Conservation (phyloP, 1,140 invertebrate genomes). For the Drosophila parvula region DNA sequence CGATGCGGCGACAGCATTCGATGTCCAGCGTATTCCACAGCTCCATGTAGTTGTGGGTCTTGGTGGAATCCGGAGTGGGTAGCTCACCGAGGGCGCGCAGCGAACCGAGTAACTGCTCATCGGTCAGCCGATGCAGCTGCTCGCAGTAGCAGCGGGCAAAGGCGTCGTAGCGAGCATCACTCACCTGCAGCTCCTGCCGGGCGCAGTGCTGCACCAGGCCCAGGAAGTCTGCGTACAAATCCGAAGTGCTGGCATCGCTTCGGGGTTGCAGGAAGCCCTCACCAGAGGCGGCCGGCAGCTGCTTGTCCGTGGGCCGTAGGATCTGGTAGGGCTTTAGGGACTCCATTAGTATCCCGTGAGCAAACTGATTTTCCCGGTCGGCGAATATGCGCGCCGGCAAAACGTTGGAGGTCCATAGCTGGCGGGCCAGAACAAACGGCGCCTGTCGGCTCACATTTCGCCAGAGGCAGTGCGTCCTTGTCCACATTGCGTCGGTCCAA, state of each 20-base stretch:
- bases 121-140: conserved; percentile 82
- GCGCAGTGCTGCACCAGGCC: conserved; percentile 77
- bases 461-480: conserved; percentile 31
- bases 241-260: not conserved
- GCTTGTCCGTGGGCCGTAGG: conserved; percentile 14
- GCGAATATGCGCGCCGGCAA: conserved; percentile 44
- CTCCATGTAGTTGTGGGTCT: conserved; percentile 84
- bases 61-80: conserved; percentile 74
- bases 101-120: conserved; percentile 83
- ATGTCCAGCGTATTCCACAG: conserved; percentile 86
- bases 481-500: conserved; percentile 16
- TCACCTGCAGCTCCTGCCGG: conserved; percentile 57
- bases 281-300: not conserved
- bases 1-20: conserved; percentile 84
- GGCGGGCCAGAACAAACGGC: conserved; percentile 4
- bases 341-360: conserved; percentile 70
- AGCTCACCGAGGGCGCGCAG: conserved; percentile 74
- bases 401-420: conserved; percentile 12
- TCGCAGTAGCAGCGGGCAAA: conserved; percentile 84
- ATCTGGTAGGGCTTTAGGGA: conserved; percentile 75
- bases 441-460: conserved; percentile 5
- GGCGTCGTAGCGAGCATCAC: conserved; percentile 74
- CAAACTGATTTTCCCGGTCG: conserved; percentile 79
- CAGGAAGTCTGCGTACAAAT: conserved; percentile 82
- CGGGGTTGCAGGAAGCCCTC: conserved; percentile 19